A percentile compares a stretch with the other conserved stretches of the same genome.
Evolutionary conservation across 2,888 invertebrate species (phyloP).

Genomic region (Phyllotreta cruciferae): DNA sequence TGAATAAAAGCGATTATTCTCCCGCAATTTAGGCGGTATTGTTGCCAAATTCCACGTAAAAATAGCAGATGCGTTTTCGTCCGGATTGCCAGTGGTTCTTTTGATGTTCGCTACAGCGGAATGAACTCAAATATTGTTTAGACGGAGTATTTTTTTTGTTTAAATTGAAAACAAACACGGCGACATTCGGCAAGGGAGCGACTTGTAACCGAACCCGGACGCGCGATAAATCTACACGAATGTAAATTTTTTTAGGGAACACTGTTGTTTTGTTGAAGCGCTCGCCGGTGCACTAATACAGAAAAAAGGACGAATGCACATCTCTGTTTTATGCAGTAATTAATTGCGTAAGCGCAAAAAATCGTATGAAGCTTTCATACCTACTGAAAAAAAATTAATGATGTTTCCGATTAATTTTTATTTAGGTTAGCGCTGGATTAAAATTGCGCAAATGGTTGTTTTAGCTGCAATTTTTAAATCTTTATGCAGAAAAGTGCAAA

Average conservation of each 20-base stretch:
- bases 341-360: conserved; percentile 2
- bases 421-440: too few relatives aligned
- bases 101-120: conserved; percentile 30
- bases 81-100: conserved; percentile 25
- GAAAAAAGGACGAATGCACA: not conserved
- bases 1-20: too few relatives aligned
- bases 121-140: conserved; percentile 29
- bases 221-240: conserved; percentile 1
- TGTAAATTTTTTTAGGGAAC: not conserved
- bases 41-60: conserved; percentile 25
- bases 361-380: not conserved
- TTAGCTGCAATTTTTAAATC: too few relatives aligned
- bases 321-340: not conserved
- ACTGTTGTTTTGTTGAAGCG: conserved; percentile 2
- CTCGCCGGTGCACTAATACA: conserved; percentile 2
- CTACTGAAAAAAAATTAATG: too few relatives aligned
- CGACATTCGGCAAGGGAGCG: conserved; percentile 1
- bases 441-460: too few relatives aligned
- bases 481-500: too few relatives aligned
- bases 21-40: conserved; percentile 3
- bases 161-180: conserved; percentile 36
- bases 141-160: conserved; percentile 28
- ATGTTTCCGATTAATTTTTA: too few relatives aligned
- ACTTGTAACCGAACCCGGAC: not conserved
- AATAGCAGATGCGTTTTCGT: conserved; percentile 33